Evolutionary conservation across 2,888 invertebrate species (phyloP).

Genomic region (Mystacides longicornis): DNA sequence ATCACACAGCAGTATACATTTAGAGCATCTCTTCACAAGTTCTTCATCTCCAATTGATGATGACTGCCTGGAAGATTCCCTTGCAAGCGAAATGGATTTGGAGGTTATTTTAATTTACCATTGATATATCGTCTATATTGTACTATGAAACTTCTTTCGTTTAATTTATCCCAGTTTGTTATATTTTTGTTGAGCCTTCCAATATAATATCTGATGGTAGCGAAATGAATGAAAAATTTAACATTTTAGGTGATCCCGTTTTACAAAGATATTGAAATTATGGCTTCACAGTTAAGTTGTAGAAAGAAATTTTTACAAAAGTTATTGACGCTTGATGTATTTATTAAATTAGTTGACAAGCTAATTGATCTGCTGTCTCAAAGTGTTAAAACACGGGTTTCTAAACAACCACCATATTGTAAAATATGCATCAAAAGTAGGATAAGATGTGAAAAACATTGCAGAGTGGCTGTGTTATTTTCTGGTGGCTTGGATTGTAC

Average conservation of each 20-base stretch:
- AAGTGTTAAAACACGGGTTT: slow-evolving; percentile 54
- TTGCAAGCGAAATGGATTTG: background rate
- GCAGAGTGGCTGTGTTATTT: slow-evolving; percentile 76
- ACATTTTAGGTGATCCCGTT: background rate
- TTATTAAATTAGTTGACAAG: slow-evolving; percentile 39
- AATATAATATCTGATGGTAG: slow-evolving; percentile 25
- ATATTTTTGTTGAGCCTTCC: slow-evolving; percentile 20
- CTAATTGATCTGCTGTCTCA: slow-evolving; percentile 48
- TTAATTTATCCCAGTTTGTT: too few species aligned
- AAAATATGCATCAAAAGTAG: slow-evolving; percentile 45
- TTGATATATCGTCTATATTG: too few species aligned
- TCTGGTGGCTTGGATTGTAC: slow-evolving; percentile 96
- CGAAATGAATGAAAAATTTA: too few species aligned
- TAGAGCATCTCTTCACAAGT: too few species aligned
- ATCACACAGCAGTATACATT: too few species aligned
- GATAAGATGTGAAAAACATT: slow-evolving; percentile 40
- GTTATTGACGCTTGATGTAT: slow-evolving; percentile 36
- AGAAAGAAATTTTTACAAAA: slow-evolving; percentile 36
- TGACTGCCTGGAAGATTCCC: too few species aligned
- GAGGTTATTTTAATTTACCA: background rate
- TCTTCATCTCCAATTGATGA: too few species aligned
- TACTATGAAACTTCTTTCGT: too few species aligned
- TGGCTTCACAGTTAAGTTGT: slow-evolving; percentile 21
- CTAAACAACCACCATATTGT: slow-evolving; percentile 56
- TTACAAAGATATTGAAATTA: background rate